Percentiles rank a stretch among this genome's conserved stretches.
phyloP scores from a whole-genome alignment of 2,797 vertebrate genomes.

The Anas bahamensis region DNA sequence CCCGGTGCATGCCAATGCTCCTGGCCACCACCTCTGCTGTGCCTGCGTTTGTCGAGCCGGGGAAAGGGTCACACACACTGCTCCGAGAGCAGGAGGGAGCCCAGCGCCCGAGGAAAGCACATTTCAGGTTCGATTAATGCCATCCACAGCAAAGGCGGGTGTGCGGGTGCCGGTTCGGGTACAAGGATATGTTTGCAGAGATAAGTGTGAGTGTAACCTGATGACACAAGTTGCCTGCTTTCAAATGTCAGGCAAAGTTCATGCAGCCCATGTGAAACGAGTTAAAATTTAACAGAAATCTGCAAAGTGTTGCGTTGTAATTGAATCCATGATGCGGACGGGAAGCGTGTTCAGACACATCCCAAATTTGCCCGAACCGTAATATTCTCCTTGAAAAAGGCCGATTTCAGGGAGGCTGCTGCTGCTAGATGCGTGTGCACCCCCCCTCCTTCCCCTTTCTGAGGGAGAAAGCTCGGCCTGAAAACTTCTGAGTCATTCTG shows the following conservation, averaged over 20 bases:
- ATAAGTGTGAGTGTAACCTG: constrained; percentile 75
- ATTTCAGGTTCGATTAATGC: constrained; percentile 68
- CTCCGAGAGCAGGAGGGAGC: not conserved
- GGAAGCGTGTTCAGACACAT: not conserved
- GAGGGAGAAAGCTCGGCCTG: constrained; percentile 36
- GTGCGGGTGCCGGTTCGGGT: constrained; percentile 17
- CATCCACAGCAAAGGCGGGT: not conserved
- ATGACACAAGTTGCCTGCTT: constrained; percentile 74
- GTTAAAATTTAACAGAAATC: constrained; percentile 78
- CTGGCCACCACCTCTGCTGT: not conserved
- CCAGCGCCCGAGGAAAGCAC: not conserved
- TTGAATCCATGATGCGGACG: not conserved
- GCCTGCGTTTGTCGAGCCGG: not conserved
- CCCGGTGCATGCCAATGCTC: not conserved
- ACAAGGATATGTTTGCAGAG: constrained; percentile 67
- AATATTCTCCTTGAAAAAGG: not conserved
- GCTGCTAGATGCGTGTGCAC: not conserved
- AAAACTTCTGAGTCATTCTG: constrained; percentile 61
- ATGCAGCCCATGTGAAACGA: constrained; percentile 69
- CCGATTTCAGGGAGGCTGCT: not conserved
- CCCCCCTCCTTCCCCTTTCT: not conserved
- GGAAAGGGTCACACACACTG: not conserved
- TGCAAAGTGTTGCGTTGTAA: constrained; percentile 31
- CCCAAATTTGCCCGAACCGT: not conserved
- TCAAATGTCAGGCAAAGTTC: constrained; percentile 80